These are phyloP conservation scores for Muntiacus reevesi DNA, from an alignment of 2,113 vertebrate genomes.

Conservation along the genomic window DNA sequence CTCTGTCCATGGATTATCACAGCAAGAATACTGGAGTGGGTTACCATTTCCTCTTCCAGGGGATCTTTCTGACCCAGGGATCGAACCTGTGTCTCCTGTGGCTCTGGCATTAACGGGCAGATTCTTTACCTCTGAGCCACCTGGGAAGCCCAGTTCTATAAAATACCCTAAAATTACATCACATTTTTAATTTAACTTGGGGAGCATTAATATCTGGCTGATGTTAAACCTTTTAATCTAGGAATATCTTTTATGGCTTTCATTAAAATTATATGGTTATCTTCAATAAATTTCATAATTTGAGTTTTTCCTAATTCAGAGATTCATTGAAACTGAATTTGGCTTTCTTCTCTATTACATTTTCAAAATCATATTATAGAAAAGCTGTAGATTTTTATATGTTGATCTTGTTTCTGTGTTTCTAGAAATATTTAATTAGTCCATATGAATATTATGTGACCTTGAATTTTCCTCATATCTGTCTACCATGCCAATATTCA, in stretches of 20 bases:
- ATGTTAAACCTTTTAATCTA: background rate
- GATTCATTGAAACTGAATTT: background rate
- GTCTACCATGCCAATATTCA: background rate
- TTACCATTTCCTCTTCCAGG: background rate
- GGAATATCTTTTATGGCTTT: background rate
- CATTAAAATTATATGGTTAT: conserved; percentile 19
- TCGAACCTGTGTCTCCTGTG: background rate
- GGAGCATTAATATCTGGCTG: background rate
- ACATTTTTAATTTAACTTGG: background rate
- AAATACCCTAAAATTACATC: background rate
- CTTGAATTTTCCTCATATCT: background rate
- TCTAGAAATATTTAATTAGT: background rate
- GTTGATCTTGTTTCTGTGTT: background rate
- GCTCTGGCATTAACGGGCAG: background rate
- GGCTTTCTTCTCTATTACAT: background rate
- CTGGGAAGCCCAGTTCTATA: background rate
- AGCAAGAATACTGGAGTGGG: background rate
- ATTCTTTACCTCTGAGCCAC: background rate
- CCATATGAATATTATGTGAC: background rate
- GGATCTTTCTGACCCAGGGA: background rate
- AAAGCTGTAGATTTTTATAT: background rate
- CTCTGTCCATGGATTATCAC: background rate
- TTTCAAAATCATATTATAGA: background rate
- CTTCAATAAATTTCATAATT: background rate
- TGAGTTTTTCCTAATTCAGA: background rate